Base-by-base conservation (phyloP, 2,113 vertebrate genomes). In the Ginglymostoma cirratum region DNA sequence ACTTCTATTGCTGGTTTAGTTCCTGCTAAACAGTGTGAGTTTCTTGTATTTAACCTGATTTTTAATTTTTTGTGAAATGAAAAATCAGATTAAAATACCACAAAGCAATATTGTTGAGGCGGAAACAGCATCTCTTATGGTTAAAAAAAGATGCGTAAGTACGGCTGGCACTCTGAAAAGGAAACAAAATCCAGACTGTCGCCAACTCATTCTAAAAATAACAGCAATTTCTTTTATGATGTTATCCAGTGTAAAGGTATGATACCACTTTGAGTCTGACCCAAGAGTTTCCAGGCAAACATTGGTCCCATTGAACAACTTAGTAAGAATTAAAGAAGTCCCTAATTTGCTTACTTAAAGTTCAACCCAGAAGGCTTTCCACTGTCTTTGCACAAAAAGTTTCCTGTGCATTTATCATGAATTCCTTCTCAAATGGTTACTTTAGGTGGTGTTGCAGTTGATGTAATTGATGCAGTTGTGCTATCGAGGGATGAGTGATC, bases 271-370 rank as follows among this genome's bases (percentile, higher is more conserved):
- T 52, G 94, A 95, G 94, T 72, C 52, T 24, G 6, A 23, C 21
- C 42, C 12, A 2, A 10, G 1, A 45, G 27, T 30, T 72, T 95
- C 48, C 42, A 34, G 15, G 12, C 69, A 72, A 48, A 48, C 69
- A 24, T 14, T 3, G 17, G 27, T 21, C 27, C 65, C 67, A 70
- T 30, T 72, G 93, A 45, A 8, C n/a, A 94, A 24, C 67, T 42
- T 30, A 72, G 42, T 38, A 14, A 38, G 42, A 69, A 70, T 14
- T 12, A 45, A 70, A 45, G 66, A 24, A 70, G 66, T 23, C 93
- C 93, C 67, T 72, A 95, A 95, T 95, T 72, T 95, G 93, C 93
- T 27, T 95, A 95, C 7, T 70, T 72, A 95, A 95, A 95, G 93
- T 69, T 95, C 93, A 95, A 42, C 24, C 30, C 19, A 38, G 21